phyloP scores from a whole-genome alignment of 2,888 invertebrate species.

The Strigamia crassipes region DNA sequence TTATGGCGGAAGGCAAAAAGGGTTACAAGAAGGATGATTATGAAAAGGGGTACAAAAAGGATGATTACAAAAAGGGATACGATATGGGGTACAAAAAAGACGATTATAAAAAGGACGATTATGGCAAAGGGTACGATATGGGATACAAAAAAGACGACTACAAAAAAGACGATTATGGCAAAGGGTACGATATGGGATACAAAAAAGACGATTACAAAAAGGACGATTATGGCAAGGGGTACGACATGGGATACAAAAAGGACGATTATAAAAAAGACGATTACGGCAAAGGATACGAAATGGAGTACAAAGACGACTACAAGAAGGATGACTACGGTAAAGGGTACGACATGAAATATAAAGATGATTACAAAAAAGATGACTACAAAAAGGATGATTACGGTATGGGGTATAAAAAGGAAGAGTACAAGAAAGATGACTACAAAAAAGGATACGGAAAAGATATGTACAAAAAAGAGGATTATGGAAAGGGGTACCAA shows the following conservation, averaged over 20 bases:
- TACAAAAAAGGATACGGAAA: not conserved
- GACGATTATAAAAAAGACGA: not conserved
- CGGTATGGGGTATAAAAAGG: not conserved
- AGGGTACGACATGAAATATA: not conserved
- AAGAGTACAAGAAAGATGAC: not conserved
- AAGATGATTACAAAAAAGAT: not conserved
- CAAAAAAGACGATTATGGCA: not conserved
- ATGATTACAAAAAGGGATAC: slow-evolving; percentile 12
- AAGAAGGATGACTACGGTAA: not conserved
- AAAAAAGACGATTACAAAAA: too few species aligned
- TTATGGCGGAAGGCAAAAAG: not conserved
- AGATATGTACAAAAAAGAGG: not conserved
- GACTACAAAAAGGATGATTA: not conserved
- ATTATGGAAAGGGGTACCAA: too few species aligned
- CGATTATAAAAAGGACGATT: not conserved
- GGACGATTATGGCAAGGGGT: not conserved
- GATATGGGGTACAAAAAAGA: slow-evolving; percentile 17
- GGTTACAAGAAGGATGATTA: slow-evolving; percentile 13
- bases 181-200: not conserved
- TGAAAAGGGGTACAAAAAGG: not conserved
- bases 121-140: slow-evolving; percentile 8
- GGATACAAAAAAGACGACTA: not conserved
- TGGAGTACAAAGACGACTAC: not conserved
- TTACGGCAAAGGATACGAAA: slow-evolving; percentile 4
- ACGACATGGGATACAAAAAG: not conserved